Percentiles rank a stretch among this genome's conserved stretches.
Evolutionary conservation across 23 tunicate species (phyloP).

Genomic region (Pegea sp.): DNA sequence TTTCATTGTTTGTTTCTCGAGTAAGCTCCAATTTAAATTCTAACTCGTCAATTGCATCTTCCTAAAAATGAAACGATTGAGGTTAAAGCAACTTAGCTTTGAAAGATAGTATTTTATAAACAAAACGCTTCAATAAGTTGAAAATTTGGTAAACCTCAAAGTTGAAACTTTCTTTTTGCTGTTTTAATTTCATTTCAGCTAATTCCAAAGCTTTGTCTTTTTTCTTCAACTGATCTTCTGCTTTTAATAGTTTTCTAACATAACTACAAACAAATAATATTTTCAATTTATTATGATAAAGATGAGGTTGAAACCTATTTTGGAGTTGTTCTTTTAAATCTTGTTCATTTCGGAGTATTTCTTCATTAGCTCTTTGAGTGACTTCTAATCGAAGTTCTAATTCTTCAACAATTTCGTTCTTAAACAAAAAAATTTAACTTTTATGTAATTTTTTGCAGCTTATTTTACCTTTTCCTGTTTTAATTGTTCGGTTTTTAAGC

Average conservation of each 20-base stretch:
- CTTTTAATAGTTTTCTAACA: not conserved
- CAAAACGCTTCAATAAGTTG: not conserved
- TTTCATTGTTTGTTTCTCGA: not conserved
- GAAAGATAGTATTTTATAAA: not conserved
- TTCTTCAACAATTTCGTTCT: not conserved
- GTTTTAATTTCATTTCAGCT: not conserved
- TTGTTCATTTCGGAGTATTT: not conserved
- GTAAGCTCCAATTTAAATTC: not conserved
- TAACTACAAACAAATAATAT: not conserved
- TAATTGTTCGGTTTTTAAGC: not conserved
- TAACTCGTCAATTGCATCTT: not conserved
- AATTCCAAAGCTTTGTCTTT: not conserved
- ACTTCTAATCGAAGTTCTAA: not conserved
- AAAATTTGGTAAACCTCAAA: not conserved
- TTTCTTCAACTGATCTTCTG: not conserved
- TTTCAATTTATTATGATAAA: not conserved
- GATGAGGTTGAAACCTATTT: not conserved
- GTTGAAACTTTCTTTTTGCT: not conserved
- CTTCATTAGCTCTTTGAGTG: not conserved
- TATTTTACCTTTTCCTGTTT: not conserved
- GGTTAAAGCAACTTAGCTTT: not conserved
- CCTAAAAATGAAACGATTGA: not conserved
- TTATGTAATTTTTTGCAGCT: too few relatives aligned
- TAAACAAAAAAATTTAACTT: not conserved
- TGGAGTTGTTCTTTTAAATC: not conserved